A percentile compares a stretch with the other conserved stretches of the same genome.
phyloP scores from a whole-genome alignment of 2,113 vertebrate genomes.

The Rhinopithecus roxellana region DNA sequence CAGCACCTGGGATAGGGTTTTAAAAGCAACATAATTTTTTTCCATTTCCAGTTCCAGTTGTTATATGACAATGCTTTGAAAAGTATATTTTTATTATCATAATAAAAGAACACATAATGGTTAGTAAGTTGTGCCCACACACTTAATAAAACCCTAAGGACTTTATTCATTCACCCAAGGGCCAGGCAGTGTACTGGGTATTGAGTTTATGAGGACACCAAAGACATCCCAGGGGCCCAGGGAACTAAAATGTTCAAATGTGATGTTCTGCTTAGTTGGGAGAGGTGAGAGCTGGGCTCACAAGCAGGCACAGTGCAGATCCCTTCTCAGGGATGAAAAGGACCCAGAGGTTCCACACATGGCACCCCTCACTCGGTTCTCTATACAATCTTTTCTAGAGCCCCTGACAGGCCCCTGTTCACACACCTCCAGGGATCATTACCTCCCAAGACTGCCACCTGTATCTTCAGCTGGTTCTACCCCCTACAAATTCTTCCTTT shows the following conservation, averaged over 20 bases:
- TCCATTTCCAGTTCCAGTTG: neutral
- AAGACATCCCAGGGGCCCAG: neutral
- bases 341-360: neutral
- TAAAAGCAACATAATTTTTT: neutral
- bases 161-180: neutral
- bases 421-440: neutral
- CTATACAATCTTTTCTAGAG: neutral
- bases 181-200: neutral
- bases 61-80: slow-evolving; percentile 49
- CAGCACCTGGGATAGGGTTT: neutral
- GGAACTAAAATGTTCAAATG: neutral
- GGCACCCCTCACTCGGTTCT: neutral
- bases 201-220: neutral
- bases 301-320: neutral
- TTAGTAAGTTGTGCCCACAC: neutral
- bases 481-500: neutral
- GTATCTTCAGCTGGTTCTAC: neutral
- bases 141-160: slow-evolving; percentile 47
- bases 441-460: neutral
- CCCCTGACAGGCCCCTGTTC: neutral
- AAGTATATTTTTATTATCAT: slow-evolving; percentile 39
- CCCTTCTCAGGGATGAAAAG: neutral
- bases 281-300: neutral
- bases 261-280: neutral
- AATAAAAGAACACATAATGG: slow-evolving; percentile 23